Evolutionary conservation across 1,140 invertebrate genomes (phyloP), one percentile per base, ranked within the genome.

Genomic region (Drosophila repletoides): DNA sequence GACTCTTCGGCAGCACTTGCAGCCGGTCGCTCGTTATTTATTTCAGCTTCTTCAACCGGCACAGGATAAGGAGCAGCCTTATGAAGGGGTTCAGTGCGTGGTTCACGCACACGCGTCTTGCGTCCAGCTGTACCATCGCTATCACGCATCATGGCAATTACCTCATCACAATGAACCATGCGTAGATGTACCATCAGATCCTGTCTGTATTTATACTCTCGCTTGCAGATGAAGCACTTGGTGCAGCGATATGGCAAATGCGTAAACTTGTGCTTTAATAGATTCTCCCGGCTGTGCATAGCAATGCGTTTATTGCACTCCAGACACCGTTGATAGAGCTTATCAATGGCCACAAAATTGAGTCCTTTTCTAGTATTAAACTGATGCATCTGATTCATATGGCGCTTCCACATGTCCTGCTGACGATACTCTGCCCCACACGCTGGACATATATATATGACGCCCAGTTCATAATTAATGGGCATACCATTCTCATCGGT

Each of bases 161-260:
- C 69, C 22, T 89, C 88, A 5, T 88, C 79, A 24, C 76, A 74
- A 52, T 89, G 88, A 0, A 69, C 69, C 71, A 89, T 79, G 1
- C 88, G 72, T 15, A 89, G 46, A 49, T 89, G 88, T n/a, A 89
- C 88, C 80, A 89, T 89, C n/a, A 89, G 69, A 48, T 89, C 88
- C 63, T 89, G 88, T 14, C 88, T 76, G 43, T 89, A 89, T 65
- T 89, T 89, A 70, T 89, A 89, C 55, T 88, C 79, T 29, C 88
- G 33, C 26, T 77, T 77, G 36, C 88, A 89, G 6, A 89, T 65
- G 45, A 64, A 81, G 52, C 88, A 89, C 52, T 89, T 89, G 31
- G 76, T 81, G 45, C 88, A 88, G 0, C 88, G 48, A 56, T 65
- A 86, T 3, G 88, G 88, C 43, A 89, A 45, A 65, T 89, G 88